Evolutionary conservation across 2,888 invertebrate species (phyloP), one percentile per base, ranked within the genome.

Genomic region (Macaria notata): DNA sequence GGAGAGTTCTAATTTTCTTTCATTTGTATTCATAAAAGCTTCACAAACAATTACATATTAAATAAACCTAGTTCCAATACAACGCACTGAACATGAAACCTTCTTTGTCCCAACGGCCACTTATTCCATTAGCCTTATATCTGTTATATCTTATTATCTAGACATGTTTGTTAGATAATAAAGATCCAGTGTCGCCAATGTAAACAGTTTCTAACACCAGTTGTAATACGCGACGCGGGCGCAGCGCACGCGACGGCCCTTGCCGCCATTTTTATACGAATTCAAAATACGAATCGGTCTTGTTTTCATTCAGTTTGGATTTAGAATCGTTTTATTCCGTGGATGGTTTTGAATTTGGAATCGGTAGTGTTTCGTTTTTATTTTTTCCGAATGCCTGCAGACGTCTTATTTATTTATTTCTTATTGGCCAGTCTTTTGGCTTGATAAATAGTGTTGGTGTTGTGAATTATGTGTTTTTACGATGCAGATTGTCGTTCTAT

Each of bases 161-260:
- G 65, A 65, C 66, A 69, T 59, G 55, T 56, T 54, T 54, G 56
- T 65, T 70, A 73, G 76, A 75, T 75, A 75, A 71, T 70, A 65
- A 55, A 75, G 71, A 71, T 70, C 69, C 71, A 63, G 56, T 55
- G 63, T 62, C 62, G 69, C 33, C 30, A 70, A 41, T n/a, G 41
- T 67, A 58, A 55, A 66, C 65, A 53, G 70, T 73, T 79, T 49
- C 33, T 36, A 33, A 31, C 36, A 9, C 31, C 90, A 90, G 90
- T 90, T 84, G 78, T 84, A 86, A 81, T 76, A 80, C 78, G 81
- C 82, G 79, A 73, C 79, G 86, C 88, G 83, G 68, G 69, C 78
- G 58, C 67, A 75, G 86, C 90, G 90, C 90, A 90, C 90, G 90
- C 90, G 88, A 79, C 78, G 72, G 56, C 47, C 49, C 50, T 39